Percentiles rank a stretch among this genome's conserved stretches.
These are phyloP conservation scores for Zaprionus inermis DNA, from an alignment of 1,140 invertebrate species.

Conservation along the genomic window DNA sequence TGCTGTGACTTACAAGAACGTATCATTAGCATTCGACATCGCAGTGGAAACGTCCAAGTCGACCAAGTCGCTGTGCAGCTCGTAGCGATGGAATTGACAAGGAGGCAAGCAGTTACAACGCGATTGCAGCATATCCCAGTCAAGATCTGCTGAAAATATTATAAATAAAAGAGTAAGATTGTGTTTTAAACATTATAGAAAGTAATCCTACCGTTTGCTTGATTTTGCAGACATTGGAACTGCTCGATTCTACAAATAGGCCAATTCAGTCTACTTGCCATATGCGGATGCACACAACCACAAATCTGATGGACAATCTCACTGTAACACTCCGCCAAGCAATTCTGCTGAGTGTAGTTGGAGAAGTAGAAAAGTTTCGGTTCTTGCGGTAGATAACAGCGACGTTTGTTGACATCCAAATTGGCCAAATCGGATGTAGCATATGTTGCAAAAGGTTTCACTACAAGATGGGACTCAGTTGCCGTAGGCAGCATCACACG, in stretches of 20 bases:
- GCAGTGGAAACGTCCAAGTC: slow-evolving; percentile 1
- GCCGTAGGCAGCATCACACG: slow-evolving; percentile 41
- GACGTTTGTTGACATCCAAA: slow-evolving; percentile 60
- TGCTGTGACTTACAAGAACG: slow-evolving; percentile 33
- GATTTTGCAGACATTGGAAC: slow-evolving; percentile 48
- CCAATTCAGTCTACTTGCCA: slow-evolving; percentile 74
- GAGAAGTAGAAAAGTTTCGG: slow-evolving; percentile 76
- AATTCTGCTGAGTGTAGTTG: slow-evolving; percentile 87
- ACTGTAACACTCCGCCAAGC: slow-evolving; percentile 86
- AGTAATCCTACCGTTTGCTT: slow-evolving; percentile 30
- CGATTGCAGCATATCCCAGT: slow-evolving; percentile 26
- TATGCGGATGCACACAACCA: slow-evolving; percentile 86
- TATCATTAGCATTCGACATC: neutral
- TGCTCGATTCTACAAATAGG: slow-evolving; percentile 53
- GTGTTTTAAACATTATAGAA: neutral
- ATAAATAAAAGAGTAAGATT: neutral
- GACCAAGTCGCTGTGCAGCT: slow-evolving; percentile 49
- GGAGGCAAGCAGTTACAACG: slow-evolving; percentile 66
- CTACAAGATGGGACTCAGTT: slow-evolving; percentile 44
- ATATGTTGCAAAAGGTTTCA: slow-evolving; percentile 44
- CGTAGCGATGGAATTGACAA: slow-evolving; percentile 62
- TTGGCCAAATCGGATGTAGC: slow-evolving; percentile 22
- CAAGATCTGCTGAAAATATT: slow-evolving; percentile 41
- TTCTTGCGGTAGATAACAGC: slow-evolving; percentile 86
- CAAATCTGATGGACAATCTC: slow-evolving; percentile 84